Evolutionary conservation across 2,888 invertebrate species (phyloP).

Genomic region (Molorchus minor): DNA sequence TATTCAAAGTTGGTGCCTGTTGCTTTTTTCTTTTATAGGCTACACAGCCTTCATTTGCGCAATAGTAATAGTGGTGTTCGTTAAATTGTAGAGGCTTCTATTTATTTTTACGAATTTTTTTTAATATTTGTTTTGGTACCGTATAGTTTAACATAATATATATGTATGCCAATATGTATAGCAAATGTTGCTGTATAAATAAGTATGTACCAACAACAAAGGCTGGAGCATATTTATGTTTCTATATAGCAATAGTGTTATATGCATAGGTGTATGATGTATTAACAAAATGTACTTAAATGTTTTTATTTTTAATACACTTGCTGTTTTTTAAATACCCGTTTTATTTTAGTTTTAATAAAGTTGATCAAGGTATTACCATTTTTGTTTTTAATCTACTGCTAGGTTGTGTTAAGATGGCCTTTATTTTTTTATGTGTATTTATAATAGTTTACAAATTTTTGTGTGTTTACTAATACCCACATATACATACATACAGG

Average conservation of each 20-base stretch:
- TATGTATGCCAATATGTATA: constrained; percentile 36
- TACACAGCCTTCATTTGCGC: constrained; percentile 57
- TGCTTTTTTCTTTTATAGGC: constrained; percentile 54
- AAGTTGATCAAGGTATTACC: constrained; percentile 55
- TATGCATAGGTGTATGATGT: constrained; percentile 33
- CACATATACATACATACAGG: constrained; percentile 65
- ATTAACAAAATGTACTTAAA: constrained; percentile 57
- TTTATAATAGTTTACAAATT: constrained; percentile 48
- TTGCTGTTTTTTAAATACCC: constrained; percentile 56
- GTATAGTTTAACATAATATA: constrained; percentile 36
- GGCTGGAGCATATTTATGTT: constrained; percentile 25
- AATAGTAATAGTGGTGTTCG: constrained; percentile 59
- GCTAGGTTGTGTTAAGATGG: constrained; percentile 60
- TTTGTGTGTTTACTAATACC: constrained; percentile 64
- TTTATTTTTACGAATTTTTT: constrained; percentile 57
- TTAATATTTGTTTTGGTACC: constrained; percentile 50
- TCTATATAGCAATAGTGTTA: constrained; percentile 35
- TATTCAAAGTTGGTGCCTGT: constrained; percentile 53
- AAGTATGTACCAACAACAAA: not conserved
- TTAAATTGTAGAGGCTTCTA: constrained; percentile 62
- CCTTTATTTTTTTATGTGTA: constrained; percentile 59
- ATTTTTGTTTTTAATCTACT: constrained; percentile 56
- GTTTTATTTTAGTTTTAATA: constrained; percentile 55
- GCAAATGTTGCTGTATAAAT: not conserved
- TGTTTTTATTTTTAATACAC: constrained; percentile 59